Conservation (phyloP, 1,140 invertebrate genomes). For the Sarcophaga peregrina region DNA sequence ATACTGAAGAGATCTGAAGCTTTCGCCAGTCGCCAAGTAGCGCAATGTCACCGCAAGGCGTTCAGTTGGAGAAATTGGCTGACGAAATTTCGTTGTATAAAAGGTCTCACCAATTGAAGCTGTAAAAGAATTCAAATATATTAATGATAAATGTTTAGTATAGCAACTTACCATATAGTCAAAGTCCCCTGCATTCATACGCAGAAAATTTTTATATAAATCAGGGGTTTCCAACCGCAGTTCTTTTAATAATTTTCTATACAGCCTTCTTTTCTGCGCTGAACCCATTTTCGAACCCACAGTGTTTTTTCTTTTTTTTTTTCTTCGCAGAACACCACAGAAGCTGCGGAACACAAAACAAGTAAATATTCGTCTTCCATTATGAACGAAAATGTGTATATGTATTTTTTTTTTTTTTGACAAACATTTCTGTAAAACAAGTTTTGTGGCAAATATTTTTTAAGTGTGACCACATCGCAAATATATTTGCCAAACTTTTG, state of each 20-base stretch:
- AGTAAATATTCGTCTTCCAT: no score
- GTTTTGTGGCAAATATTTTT: no score
- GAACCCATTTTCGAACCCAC: neutral
- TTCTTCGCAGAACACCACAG: neutral
- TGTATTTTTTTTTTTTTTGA: no score
- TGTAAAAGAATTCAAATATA: neutral
- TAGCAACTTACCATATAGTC: neutral
- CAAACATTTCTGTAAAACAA: no score
- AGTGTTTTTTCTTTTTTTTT: neutral
- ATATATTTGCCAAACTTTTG: no score
- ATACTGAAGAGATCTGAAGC: constrained; percentile 4
- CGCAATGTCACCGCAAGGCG: neutral
- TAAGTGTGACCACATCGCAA: no score
- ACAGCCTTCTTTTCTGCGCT: neutral
- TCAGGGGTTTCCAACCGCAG: neutral
- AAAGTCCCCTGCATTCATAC: neutral
- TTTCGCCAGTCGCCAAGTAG: neutral
- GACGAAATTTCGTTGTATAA: neutral
- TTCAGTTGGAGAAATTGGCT: neutral
- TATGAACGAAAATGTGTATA: no score
- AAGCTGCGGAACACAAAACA: neutral
- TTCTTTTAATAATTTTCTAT: neutral
- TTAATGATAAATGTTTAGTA: no score
- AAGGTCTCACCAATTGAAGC: neutral
- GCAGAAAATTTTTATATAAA: neutral